Evolutionary conservation across 1,140 invertebrate species (phyloP).

Genomic region (Stenopsyche tienmushanensis): DNA sequence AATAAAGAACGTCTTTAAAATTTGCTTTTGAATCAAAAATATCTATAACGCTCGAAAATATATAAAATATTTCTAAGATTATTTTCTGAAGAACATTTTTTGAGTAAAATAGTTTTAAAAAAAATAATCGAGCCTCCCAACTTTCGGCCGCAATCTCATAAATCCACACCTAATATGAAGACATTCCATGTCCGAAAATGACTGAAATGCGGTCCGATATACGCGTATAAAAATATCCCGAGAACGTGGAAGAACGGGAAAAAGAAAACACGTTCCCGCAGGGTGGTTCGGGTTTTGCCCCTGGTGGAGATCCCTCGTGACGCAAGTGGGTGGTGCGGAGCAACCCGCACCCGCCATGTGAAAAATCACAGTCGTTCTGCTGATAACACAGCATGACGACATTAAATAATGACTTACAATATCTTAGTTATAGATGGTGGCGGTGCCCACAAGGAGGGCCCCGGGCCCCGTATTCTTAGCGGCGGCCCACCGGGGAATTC

Average conservation of each 20-base stretch:
- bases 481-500: neutral
- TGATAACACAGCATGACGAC: constrained; percentile 39
- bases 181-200: neutral
- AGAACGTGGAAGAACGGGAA: neutral
- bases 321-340: neutral
- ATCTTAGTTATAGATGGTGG: constrained; percentile 40
- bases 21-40: too few species aligned
- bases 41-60: too few species aligned
- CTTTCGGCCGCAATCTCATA: neutral
- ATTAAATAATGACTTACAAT: constrained; percentile 41
- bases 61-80: too few species aligned
- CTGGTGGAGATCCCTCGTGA: neutral
- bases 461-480: too few species aligned
- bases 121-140: too few species aligned
- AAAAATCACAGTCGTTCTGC: constrained; percentile 40
- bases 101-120: too few species aligned
- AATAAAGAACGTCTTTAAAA: too few species aligned
- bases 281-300: neutral
- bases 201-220: neutral
- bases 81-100: too few species aligned
- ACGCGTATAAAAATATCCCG: neutral
- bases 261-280: neutral
- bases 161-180: neutral
- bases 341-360: constrained; percentile 30
- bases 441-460: neutral